Percentiles rank a stretch among this genome's conserved stretches.
These are phyloP conservation scores for Andrena dorsata DNA, from an alignment of 2,888 invertebrate genomes.

Conservation along the genomic window DNA sequence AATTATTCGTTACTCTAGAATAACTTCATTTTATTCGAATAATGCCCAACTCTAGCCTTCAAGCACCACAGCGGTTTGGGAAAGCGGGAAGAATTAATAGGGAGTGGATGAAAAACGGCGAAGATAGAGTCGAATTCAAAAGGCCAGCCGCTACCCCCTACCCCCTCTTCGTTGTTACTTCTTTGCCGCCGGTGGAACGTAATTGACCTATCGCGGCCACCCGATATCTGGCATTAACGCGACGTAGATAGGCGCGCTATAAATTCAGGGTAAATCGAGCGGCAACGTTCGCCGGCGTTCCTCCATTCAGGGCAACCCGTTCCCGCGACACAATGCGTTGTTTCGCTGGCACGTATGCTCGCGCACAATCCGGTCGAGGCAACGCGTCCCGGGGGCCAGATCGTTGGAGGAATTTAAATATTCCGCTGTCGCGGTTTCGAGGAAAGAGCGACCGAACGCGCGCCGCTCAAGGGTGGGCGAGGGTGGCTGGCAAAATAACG, in stretches of 20 bases:
- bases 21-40: neutral
- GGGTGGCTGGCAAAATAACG: neutral
- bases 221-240: conserved; percentile 38
- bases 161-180: conserved; percentile 1
- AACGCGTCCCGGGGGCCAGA: conserved; percentile 38
- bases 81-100: neutral
- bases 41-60: neutral
- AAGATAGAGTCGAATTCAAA: conserved; percentile 1
- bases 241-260: conserved; percentile 35
- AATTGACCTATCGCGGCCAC: conserved; percentile 37
- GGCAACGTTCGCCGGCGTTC: conserved; percentile 26
- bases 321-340: conserved; percentile 35
- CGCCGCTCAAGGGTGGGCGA: no score
- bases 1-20: no score
- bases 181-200: conserved; percentile 11
- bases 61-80: neutral
- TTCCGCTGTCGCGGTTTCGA: conserved; percentile 41
- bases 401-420: conserved; percentile 63
- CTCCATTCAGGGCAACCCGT: conserved; percentile 40
- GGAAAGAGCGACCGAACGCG: neutral
- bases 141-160: neutral
- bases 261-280: conserved; percentile 58
- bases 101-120: conserved; percentile 4
- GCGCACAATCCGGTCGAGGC: conserved; percentile 29
- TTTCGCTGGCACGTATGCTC: conserved; percentile 27